These are phyloP conservation scores for Lepidurus couesii DNA, from an alignment of 1,140 invertebrate species.

Conservation along the genomic window DNA sequence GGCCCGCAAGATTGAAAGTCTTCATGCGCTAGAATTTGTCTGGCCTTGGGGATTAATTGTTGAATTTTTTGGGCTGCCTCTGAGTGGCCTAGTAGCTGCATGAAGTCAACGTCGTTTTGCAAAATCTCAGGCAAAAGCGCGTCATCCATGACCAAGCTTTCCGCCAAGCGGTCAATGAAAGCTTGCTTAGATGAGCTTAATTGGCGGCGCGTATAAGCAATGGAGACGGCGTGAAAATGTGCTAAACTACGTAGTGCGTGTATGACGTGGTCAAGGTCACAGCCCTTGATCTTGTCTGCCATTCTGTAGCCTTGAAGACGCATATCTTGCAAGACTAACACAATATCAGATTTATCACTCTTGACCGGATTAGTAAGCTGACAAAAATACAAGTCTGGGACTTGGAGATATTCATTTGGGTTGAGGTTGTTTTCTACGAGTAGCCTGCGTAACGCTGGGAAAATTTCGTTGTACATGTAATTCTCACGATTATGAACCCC, in stretches of 20 bases:
- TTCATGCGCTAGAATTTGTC: background rate
- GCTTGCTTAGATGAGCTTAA: background rate
- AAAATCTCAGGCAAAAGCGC: background rate
- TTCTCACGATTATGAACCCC: background rate
- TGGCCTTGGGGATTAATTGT: background rate
- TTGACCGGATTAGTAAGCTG: background rate
- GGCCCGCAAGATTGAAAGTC: conserved; percentile 11
- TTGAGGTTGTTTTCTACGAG: background rate
- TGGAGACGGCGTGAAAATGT: conserved; percentile 28
- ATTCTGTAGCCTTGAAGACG: conserved; percentile 23
- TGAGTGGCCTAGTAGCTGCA: background rate
- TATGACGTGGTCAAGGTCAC: conserved; percentile 32
- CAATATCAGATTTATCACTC: conserved; percentile 24
- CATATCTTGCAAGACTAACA: conserved; percentile 32
- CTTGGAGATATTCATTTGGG: background rate
- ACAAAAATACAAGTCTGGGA: background rate
- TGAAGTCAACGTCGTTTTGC: background rate
- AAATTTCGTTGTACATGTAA: background rate
- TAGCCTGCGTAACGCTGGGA: background rate
- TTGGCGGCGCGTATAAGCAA: background rate
- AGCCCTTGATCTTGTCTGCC: conserved; percentile 32
- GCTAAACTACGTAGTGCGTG: conserved; percentile 26
- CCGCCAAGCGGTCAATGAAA: background rate
- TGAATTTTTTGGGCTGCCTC: background rate
- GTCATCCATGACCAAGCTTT: background rate